Conservation (phyloP, 2,888 invertebrate genomes). For the Micoletzkya japonica region DNA sequence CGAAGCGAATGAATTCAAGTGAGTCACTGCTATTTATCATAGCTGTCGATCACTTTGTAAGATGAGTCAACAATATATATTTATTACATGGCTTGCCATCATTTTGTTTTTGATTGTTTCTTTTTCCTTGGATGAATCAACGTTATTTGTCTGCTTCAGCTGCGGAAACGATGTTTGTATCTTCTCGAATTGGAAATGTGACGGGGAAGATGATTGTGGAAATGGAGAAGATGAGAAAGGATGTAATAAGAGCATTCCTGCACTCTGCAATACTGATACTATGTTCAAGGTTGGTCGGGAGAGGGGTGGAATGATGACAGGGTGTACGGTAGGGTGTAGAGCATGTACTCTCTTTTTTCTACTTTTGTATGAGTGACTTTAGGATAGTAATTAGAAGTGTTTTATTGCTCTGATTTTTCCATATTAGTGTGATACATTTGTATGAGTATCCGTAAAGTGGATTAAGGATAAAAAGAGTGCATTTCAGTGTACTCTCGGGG, state of each 20-base stretch:
- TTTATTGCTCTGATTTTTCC: too few species aligned
- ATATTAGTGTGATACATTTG: too few species aligned
- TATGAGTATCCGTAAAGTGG: too few species aligned
- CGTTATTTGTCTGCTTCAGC: conserved; percentile 32
- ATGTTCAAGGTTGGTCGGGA: conserved; percentile 48
- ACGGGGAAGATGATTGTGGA: conserved; percentile 58
- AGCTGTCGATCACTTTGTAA: neutral
- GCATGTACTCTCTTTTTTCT: too few species aligned
- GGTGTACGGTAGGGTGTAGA: too few species aligned
- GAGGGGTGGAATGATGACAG: too few species aligned
- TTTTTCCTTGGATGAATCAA: neutral
- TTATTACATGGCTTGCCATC: too few species aligned
- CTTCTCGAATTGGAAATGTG: conserved; percentile 56
- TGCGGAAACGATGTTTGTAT: conserved; percentile 53
- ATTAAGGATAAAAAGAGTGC: too few species aligned
- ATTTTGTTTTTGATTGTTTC: neutral
- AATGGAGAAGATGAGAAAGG: conserved; percentile 48
- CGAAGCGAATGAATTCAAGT: conserved; percentile 46
- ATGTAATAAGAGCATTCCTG: conserved; percentile 18
- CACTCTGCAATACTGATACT: conserved; percentile 27
- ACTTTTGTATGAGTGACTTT: too few species aligned
- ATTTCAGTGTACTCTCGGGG: conserved; percentile 50
- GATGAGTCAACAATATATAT: neutral
- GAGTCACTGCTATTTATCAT: conserved; percentile 2
- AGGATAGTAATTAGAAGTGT: too few species aligned